Base-by-base conservation (phyloP, 37 sponge, comb jelly and placozoan genomes). In the Chondrilla cf. caribensis region DNA sequence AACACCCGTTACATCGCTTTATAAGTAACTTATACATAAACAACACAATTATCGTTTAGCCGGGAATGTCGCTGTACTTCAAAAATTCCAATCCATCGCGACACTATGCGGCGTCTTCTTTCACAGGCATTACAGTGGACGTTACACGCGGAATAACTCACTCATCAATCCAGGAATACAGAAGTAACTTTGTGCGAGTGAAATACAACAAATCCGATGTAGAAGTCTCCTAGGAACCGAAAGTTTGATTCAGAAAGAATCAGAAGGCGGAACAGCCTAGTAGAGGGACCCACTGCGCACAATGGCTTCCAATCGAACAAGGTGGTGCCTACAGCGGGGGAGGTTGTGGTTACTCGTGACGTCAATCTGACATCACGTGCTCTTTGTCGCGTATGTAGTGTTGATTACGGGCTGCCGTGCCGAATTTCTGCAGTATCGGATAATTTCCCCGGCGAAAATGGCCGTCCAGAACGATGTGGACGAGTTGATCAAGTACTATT, bases 401-500 rank as follows among this genome's bases (percentile, higher is more conserved):
- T n/a, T n/a, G n/a, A n/a, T n/a, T n/a, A n/a, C n/a, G n/a, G n/a
- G n/a, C n/a, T n/a, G n/a, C n/a, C n/a, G n/a, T n/a, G n/a, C n/a
- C n/a, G n/a, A n/a, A n/a, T n/a, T n/a, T n/a, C n/a, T n/a, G n/a
- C n/a, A n/a, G n/a, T n/a, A n/a, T n/a, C n/a, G n/a, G n/a, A n/a
- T n/a, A n/a, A n/a, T n/a, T n/a, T n/a, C n/a, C n/a, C n/a, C n/a
- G n/a, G n/a, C n/a, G 3, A 60, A 59, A 40, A 80, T 58, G 60
- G 43, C 43, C 58, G 59, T 25, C 32, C 7, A 59, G 25, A 0
- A 11, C 2, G 3, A 25, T 60, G 31, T 85, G 60, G 87, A 93
- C 8, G 70, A 65, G 0, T 31, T 89, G 33, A 14, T 91, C 6
- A 70, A 70, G 38, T 60, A 78, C 7, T 87, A 86, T 81, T 81